phyloP scores from a whole-genome alignment of 2,113 vertebrate species.

The Himantopus leucocephalus region DNA sequence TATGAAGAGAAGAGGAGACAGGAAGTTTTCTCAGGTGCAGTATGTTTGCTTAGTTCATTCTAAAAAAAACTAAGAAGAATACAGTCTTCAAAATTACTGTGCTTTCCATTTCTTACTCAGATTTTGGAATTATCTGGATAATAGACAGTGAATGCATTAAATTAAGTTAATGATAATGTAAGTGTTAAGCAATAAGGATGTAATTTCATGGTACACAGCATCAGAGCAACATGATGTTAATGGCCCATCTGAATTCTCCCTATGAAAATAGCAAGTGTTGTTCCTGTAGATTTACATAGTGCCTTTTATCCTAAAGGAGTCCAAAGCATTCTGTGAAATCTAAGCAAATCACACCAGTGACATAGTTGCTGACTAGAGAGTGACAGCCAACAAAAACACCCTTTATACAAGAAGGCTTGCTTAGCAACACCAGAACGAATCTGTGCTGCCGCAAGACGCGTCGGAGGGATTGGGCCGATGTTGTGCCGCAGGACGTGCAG shows the following conservation, averaged over 20 bases:
- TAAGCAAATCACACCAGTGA: not conserved
- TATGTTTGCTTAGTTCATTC: not conserved
- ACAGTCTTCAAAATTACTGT: not conserved
- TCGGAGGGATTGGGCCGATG: not conserved
- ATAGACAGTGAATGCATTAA: not conserved
- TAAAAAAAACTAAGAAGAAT: not conserved
- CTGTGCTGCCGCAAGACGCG: not conserved
- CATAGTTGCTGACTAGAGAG: not conserved
- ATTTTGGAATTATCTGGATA: not conserved
- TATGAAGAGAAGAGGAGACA: not conserved
- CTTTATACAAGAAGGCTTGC: not conserved
- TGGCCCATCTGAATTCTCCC: not conserved
- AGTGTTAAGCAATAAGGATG: slow-evolving; percentile 37
- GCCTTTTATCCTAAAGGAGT: slow-evolving; percentile 54
- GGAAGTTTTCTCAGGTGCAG: slow-evolving; percentile 12
- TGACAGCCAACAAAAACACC: not conserved
- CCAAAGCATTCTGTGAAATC: slow-evolving; percentile 40
- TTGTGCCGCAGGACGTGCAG: not conserved
- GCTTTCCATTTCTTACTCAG: not conserved
- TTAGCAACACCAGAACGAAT: not conserved
- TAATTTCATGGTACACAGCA: not conserved
- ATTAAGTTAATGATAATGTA: not conserved
- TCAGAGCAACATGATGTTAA: not conserved
- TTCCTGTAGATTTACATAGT: slow-evolving; percentile 45
- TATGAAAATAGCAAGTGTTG: not conserved